Base-by-base conservation (phyloP, 1,140 invertebrate genomes). In the Brachystomella parvula region DNA sequence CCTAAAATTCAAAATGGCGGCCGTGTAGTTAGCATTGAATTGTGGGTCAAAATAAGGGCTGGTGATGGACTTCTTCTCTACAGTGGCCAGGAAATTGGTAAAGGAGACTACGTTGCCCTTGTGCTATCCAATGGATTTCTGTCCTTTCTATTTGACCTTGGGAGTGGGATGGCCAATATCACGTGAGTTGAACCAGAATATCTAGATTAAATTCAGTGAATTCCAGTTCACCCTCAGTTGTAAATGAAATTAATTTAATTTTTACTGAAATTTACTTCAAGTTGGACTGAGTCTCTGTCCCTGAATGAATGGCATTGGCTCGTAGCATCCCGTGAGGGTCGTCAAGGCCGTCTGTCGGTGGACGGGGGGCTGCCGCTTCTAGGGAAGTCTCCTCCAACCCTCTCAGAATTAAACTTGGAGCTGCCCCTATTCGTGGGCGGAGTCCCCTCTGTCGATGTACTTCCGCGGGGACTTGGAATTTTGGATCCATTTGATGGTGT, bases 61-160 rank as follows among this genome's bases (percentile, higher is more conserved):
- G 83, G 82, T 59, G 87, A 92, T 74, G 92, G 92, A 71, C 80
- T 93, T 73, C 79, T 94, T 29, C 79, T 94, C 33, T 94, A 92
- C 79, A 89, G 88, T 72, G 89, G 89, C 33, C 90, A 94, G 78
- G 68, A 74, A 44, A 71, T 68, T n/a, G 81, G 79, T 1, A 70
- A 84, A 68, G 89, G 90, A 59, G 92, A 94, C 80, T 94, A 92
- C 75, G 85, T 95, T 73, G 86, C 88, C 64, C 80, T 94, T 61
- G 90, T 89, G 77, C 79, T 95, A 57, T 84, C 87, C 60, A 83
- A 88, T 73, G 86, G 87, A 69, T 84, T 84, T 74, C 78, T 94
- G 58, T 86, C 91, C 76, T 92, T 93, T 76, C 81, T 86, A 73
- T 94, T 88, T 79, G 90, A 92, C 81, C 83, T 94, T 53, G 92